Base-by-base conservation (phyloP, 1,140 invertebrate species). In the Bombus impatiens region DNA sequence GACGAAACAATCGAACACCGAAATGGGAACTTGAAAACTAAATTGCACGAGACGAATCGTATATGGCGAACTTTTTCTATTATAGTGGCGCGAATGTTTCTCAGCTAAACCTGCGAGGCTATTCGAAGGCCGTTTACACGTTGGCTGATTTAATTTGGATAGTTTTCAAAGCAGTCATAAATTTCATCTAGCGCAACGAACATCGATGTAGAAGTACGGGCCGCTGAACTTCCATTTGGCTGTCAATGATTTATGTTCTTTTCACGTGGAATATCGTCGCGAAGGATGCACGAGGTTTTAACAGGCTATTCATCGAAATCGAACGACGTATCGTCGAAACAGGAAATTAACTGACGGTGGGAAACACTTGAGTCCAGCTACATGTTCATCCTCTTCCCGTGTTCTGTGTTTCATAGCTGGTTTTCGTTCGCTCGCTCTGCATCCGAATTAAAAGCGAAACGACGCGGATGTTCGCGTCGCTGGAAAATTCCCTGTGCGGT, bases 311-410 rank as follows among this genome's bases (percentile, higher is more conserved):
- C 67, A 70, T 70, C 25, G 42, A n/a, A 81, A 57, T 70, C 37
- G 35, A 70, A 72, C 18, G 68, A 12, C 42, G 35, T 42, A n/a
- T 44, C 78, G 18, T 9, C 35, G 78, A 47, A n/a, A 80, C 44
- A 70, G 78, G 78, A 80, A 80, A 81, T 72, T 81, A 72, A 72
- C 22, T 42, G 68, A 13, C 35, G 28, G 6, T 59, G 28, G 68
- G 40, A 72, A 47, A 37, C 47, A 42, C 18, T 72, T 15, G 22
- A 22, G 62, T 6, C 47, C 47, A 53, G 47, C 18, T 22, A 53
- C 18, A 53, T 22, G 47, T 1, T 53, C 47, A 53, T 53, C 47
- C 47, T 22, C 47, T n/a, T 59, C 10, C 57, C 57, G 10, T 59
- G 1, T 28, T 28, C 57, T 2, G 57, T 12, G 57, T 28, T 62